Percentiles rank a stretch among this genome's conserved stretches.
Conservation (phyloP, 2,113 vertebrate species). For the Scophthalmus maximus region DNA sequence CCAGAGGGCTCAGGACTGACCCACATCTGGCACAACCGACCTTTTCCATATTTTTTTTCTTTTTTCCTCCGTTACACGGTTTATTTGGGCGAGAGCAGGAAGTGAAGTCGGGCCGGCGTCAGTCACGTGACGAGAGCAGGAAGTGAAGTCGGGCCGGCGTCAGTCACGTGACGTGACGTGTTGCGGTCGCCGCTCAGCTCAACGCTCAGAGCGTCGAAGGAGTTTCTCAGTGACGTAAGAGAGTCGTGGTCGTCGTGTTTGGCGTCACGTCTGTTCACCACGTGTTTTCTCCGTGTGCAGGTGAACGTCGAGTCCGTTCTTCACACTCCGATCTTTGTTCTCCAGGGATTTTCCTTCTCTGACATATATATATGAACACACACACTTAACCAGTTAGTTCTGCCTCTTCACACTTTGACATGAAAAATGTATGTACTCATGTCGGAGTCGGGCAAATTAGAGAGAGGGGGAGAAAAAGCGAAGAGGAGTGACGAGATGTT, state of each 20-base stretch:
- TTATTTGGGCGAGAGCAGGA: constrained; percentile 42
- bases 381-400: constrained; percentile 25
- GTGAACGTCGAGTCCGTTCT: background rate
- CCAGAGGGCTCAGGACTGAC: constrained; percentile 49
- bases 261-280: no score
- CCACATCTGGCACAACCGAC: constrained; percentile 57
- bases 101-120: constrained; percentile 20
- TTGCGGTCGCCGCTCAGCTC: no score
- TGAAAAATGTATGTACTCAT: background rate
- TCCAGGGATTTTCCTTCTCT: background rate
- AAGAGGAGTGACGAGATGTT: background rate
- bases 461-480: no score
- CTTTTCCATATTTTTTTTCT: constrained; percentile 4
- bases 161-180: no score
- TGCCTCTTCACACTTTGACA: constrained; percentile 20
- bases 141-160: no score
- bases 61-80: background rate
- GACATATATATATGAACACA: background rate
- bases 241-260: no score
- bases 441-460: background rate
- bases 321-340: background rate
- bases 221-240: no score
- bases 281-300: no score
- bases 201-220: no score
- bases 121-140: no score